Percentiles rank a stretch among this genome's conserved stretches.
Evolutionary conservation across 2,113 vertebrate genomes (phyloP).

Genomic region (Microcebus griseorufus): DNA sequence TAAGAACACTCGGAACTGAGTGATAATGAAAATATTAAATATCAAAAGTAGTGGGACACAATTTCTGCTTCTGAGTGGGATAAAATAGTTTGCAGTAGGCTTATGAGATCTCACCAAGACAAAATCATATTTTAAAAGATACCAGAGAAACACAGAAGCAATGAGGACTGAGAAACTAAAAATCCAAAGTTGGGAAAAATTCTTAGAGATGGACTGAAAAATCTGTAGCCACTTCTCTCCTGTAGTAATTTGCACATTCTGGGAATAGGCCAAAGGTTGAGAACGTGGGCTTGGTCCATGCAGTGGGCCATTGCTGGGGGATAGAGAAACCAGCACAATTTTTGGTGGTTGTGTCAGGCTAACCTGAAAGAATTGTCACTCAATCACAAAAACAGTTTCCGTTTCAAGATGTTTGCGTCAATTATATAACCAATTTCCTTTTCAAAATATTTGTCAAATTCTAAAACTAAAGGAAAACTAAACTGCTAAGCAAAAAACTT

Average conservation of each 20-base stretch:
- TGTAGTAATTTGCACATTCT: background rate
- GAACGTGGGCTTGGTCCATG: background rate
- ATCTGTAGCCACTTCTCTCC: background rate
- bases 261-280: background rate
- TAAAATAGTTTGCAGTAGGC: background rate
- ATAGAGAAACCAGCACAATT: background rate
- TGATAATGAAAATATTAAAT: constrained; percentile 18
- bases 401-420: background rate
- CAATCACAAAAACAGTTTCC: background rate
- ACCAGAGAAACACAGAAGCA: background rate
- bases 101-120: background rate
- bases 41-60: background rate
- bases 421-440: background rate
- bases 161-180: background rate
- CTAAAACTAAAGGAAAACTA: background rate
- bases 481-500: background rate
- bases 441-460: constrained; percentile 1
- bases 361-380: background rate
- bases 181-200: background rate
- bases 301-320: background rate
- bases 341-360: background rate
- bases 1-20: background rate
- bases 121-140: background rate
- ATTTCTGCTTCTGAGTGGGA: background rate
- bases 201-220: background rate